Evolutionary conservation across 1,140 invertebrate species (phyloP).

Genomic region (Harpegnathos saltator): DNA sequence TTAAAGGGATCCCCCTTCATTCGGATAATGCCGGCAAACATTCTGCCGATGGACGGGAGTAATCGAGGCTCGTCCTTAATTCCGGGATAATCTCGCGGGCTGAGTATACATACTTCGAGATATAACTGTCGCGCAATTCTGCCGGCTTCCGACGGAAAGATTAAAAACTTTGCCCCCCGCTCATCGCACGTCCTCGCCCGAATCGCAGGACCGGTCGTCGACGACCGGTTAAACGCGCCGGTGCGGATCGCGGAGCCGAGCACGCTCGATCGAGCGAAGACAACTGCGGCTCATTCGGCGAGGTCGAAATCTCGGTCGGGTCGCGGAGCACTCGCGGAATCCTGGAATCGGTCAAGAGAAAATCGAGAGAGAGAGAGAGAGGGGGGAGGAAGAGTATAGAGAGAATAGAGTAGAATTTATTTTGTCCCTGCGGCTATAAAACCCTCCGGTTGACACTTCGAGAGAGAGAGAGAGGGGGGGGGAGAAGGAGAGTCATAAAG

Average conservation of each 20-base stretch:
- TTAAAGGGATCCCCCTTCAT: slow-evolving; percentile 49
- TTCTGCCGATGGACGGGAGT: slow-evolving; percentile 59
- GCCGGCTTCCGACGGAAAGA: slow-evolving; percentile 15
- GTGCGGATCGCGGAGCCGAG: not conserved
- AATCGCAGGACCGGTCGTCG: slow-evolving; percentile 18
- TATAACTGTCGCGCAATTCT: slow-evolving; percentile 56
- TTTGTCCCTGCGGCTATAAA: too few species aligned
- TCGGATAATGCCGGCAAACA: slow-evolving; percentile 58
- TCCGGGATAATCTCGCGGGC: slow-evolving; percentile 53
- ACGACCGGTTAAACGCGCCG: not conserved
- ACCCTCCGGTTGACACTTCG: too few species aligned
- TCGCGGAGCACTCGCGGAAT: too few species aligned
- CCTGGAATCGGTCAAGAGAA: too few species aligned
- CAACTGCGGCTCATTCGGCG: too few species aligned
- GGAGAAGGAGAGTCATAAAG: too few species aligned
- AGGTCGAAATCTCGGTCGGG: too few species aligned
- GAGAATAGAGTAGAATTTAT: too few species aligned
- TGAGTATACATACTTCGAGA: slow-evolving; percentile 33
- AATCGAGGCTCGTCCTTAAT: slow-evolving; percentile 57
- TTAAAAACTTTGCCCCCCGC: slow-evolving; percentile 51
- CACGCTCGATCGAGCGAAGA: not conserved
- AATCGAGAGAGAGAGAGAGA: too few species aligned
- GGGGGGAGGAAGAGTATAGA: too few species aligned
- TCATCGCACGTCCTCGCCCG: not conserved
- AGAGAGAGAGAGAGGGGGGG: too few species aligned